phyloP scores from a whole-genome alignment of 2,888 invertebrate species.

The Mantis religiosa region DNA sequence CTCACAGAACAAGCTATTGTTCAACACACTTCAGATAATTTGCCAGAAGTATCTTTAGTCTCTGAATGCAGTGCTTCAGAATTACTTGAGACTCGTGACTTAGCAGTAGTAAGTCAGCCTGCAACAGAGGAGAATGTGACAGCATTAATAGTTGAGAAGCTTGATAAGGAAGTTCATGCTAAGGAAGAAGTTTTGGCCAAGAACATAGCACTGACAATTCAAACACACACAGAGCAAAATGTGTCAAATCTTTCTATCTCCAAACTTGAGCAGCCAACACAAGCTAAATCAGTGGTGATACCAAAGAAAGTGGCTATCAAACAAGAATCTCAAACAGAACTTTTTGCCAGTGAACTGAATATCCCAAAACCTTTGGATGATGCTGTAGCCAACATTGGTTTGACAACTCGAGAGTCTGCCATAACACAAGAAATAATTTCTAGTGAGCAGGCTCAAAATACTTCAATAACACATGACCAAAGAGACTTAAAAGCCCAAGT shows the following conservation, averaged over 20 bases:
- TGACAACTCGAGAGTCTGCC: background rate
- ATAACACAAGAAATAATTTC: background rate
- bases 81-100: constrained; percentile 1
- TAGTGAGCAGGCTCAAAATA: background rate
- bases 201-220: constrained; percentile 19
- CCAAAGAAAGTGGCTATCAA: constrained; percentile 20
- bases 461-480: background rate
- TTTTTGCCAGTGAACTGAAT: background rate
- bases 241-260: background rate
- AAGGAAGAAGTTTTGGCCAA: constrained; percentile 21
- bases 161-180: constrained; percentile 17
- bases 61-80: background rate
- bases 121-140: constrained; percentile 9
- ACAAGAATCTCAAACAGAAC: background rate
- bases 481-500: background rate
- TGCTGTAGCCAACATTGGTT: background rate
- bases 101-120: constrained; percentile 22
- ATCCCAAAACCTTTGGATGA: background rate
- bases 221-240: constrained; percentile 20
- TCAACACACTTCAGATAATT: constrained; percentile 8
- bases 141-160: constrained; percentile 1
- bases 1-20: constrained; percentile 16
- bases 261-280: background rate
- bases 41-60: background rate
- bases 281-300: constrained; percentile 11